phyloP scores from a whole-genome alignment of 2,113 vertebrate species.

The Myrmophylax atrothorax region DNA sequence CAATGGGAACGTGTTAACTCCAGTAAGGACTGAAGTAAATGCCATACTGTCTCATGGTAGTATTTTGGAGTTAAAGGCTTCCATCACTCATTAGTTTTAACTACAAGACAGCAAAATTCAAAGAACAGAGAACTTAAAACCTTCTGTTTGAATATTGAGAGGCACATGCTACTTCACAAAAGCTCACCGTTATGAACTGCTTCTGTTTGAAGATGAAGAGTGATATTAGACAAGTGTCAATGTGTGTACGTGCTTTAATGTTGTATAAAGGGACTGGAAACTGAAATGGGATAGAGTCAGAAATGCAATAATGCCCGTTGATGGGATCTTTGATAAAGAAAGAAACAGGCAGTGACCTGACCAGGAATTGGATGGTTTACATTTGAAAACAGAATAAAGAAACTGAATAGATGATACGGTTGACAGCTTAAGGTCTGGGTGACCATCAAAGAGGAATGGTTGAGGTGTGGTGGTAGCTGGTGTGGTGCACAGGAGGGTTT shows the following conservation, averaged over 20 bases:
- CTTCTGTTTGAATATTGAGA: background rate
- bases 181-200: background rate
- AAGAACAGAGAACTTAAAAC: background rate
- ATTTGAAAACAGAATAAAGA: background rate
- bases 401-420: background rate
- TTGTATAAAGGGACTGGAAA: background rate
- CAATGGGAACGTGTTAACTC: background rate
- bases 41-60: background rate
- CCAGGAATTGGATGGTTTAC: background rate
- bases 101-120: background rate
- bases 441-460: background rate
- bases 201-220: background rate
- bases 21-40: background rate
- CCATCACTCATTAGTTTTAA: background rate
- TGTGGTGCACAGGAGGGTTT: background rate
- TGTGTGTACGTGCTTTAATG: rapidly evolving
- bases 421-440: background rate
- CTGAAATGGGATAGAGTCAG: background rate
- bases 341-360: background rate
- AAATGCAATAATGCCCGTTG: background rate
- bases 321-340: background rate
- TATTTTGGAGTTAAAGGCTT: background rate
- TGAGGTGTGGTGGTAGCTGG: background rate
- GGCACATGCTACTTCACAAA: background rate
- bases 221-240: rapidly evolving